Base-by-base conservation (phyloP, 1,140 invertebrate species). In the Drosophila pruinosa region DNA sequence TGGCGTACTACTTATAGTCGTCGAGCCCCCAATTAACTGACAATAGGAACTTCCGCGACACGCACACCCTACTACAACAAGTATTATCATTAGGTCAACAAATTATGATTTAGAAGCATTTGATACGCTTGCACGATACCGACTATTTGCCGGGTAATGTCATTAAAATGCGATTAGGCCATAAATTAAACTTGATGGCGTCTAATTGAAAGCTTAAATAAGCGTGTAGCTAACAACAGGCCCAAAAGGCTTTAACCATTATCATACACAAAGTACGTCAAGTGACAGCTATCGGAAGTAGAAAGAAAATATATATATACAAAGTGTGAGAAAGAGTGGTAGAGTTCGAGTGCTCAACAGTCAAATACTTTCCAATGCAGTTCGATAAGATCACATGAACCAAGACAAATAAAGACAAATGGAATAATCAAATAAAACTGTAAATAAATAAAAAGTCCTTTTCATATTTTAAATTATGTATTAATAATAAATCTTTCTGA, bases 11-110 rank as follows among this genome's bases (percentile, higher is more conserved):
- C 74, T 48, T 75, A 67, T 59, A 67, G 59, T 74, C 41, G 45
- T 54, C 64, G 34, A 53, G 70, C 45, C 56, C 71, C 75, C 78
- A 82, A 83, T 83, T 83, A 86, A 76, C 41, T 70, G 63, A 80
- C 78, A 80, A 80, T 80, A 6, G 78, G 14, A 58, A 61, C 43
- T 71, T 57, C 52, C 52, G 62, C 47, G n/a, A 58, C 62, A 78
- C 50, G 36, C 69, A 65, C 56, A 57, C 31, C n/a, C 54, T 38
- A 21, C 12, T 14, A 5, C 15, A 50, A 14, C n/a, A n/a, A 19
- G 12, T 31, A 31, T 17, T 28, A 50, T 50, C 26, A 50, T 50
- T 19, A n/a, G 54, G 43, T 47, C 53, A 34, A 57, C 53, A 65
- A 58, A 47, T 65, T 65, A 48, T 31, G 26, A 50, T 50, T 31